Base-by-base conservation (phyloP, 1,140 invertebrate species). In the Heliconius eleuchia region DNA sequence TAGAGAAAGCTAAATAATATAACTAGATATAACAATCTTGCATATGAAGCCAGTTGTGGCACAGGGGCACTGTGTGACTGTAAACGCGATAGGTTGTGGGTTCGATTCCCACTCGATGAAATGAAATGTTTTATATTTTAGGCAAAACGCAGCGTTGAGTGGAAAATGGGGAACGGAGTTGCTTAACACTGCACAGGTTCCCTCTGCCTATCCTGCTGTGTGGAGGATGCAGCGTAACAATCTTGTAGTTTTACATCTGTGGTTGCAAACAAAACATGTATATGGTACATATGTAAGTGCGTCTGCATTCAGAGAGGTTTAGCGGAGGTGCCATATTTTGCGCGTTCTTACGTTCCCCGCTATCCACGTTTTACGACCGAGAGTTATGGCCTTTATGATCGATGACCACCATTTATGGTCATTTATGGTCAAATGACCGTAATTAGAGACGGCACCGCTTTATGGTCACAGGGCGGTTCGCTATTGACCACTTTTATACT, bases 351-450 rank as follows among this genome's bases (percentile, higher is more conserved):
- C 79, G 84, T 81, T 82, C 79, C 80, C 81, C 80, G 55, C 80
- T 82, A 83, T 83, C 82, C 82, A 60, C 60, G 73, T 74, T 89
- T 91, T 91, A 90, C 84, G 84, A 85, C 83, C 85, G 82, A 82
- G 76, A 89, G 89, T 90, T 91, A 90, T 91, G 87, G 86, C 81
- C 82, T 92, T 92, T 92, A 92, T 91, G 91, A 91, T 90, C 85
- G 84, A 92, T 92, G 91, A 86, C 87, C 88, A 88, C 83, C 80
- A 84, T 92, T 92, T 92, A 92, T 89, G 88, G 83, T 84, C 80
- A 84, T 92, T 92, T 92, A 92, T 89, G 88, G 83, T 84, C 86
- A 88, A 91, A 91, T 91, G 89, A 85, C 82, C 86, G 86, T 91
- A 92, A 92, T 92, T 92, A 92, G 91, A 86, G 85, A 82, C 82